Percentiles rank a stretch among this genome's conserved stretches.
Evolutionary conservation across 2,888 invertebrate genomes (phyloP).

Genomic region (Eristalis tenax): DNA sequence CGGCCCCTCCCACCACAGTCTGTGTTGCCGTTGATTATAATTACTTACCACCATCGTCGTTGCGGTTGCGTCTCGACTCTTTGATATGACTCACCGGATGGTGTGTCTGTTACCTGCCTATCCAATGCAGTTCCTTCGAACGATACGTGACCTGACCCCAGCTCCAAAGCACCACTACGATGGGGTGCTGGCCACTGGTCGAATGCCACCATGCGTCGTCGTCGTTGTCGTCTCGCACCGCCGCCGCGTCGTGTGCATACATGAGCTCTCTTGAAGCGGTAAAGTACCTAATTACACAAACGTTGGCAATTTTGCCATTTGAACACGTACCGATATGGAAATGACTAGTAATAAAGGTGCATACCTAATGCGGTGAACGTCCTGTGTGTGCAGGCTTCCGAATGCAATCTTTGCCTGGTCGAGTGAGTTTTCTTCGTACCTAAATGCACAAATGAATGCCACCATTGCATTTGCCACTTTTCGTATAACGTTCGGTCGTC

Average conservation of each 20-base stretch:
- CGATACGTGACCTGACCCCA: slow-evolving; percentile 66
- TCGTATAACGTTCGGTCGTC: slow-evolving; percentile 4
- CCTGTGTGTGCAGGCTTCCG: slow-evolving; percentile 45
- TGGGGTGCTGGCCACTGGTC: neutral
- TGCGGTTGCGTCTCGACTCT: slow-evolving; percentile 9
- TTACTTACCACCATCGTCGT: slow-evolving; percentile 52
- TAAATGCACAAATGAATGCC: neutral
- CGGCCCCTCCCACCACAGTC: slow-evolving; percentile 12
- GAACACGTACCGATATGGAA: slow-evolving; percentile 70
- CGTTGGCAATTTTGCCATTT: slow-evolving; percentile 70
- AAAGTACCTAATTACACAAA: slow-evolving; percentile 66
- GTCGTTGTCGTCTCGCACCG: neutral
- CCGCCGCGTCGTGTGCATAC: neutral
- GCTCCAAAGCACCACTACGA: neutral
- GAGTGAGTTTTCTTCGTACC: slow-evolving; percentile 15
- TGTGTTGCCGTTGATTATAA: slow-evolving; percentile 54
- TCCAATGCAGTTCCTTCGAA: slow-evolving; percentile 44
- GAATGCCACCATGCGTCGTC: slow-evolving; percentile 3
- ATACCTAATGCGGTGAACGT: slow-evolving; percentile 45
- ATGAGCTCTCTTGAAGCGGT: slow-evolving; percentile 20
- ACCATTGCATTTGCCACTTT: neutral
- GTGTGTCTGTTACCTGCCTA: slow-evolving; percentile 49
- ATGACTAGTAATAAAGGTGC: slow-evolving; percentile 69
- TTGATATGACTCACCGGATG: slow-evolving; percentile 64
- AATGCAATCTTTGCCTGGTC: slow-evolving; percentile 53